Percentiles rank a stretch among this genome's conserved stretches.
Evolutionary conservation across 2,888 invertebrate species (phyloP).

Genomic region (Rhingia rostrata): DNA sequence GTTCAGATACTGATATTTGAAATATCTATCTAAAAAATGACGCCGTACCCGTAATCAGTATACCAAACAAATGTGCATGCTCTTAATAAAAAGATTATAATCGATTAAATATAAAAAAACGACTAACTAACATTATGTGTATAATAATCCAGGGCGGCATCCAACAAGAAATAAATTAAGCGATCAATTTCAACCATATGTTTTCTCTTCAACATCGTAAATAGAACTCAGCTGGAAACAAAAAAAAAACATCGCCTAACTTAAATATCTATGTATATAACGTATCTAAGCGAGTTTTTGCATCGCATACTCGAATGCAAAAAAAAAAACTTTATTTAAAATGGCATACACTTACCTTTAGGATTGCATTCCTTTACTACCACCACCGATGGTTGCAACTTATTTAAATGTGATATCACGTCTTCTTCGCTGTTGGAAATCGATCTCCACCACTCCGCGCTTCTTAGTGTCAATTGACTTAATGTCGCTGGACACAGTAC

Average conservation of each 20-base stretch:
- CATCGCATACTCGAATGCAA: constrained; percentile 22
- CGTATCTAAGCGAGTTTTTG: constrained; percentile 11
- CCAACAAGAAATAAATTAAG: constrained; percentile 42
- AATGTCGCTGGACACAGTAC: constrained; percentile 61
- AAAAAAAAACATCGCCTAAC: constrained; percentile 24
- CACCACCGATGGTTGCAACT: constrained; percentile 55
- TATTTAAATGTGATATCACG: constrained; percentile 60
- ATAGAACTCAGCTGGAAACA: neutral
- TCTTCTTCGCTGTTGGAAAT: constrained; percentile 49
- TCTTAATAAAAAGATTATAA: constrained; percentile 12
- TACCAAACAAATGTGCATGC: neutral
- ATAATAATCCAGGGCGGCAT: constrained; percentile 16
- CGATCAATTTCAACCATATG: constrained; percentile 14
- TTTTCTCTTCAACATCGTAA: neutral
- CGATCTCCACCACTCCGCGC: constrained; percentile 40
- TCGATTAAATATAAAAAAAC: neutral
- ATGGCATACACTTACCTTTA: constrained; percentile 70
- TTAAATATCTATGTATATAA: constrained; percentile 5
- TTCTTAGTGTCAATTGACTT: constrained; percentile 55
- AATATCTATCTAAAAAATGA: no score
- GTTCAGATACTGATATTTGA: no score
- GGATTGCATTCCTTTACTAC: constrained; percentile 65
- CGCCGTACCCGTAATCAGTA: no score
- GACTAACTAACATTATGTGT: constrained; percentile 27
- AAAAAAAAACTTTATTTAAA: constrained; percentile 18